Base-by-base conservation (phyloP, 2,113 vertebrate species). In the Apus apus region DNA sequence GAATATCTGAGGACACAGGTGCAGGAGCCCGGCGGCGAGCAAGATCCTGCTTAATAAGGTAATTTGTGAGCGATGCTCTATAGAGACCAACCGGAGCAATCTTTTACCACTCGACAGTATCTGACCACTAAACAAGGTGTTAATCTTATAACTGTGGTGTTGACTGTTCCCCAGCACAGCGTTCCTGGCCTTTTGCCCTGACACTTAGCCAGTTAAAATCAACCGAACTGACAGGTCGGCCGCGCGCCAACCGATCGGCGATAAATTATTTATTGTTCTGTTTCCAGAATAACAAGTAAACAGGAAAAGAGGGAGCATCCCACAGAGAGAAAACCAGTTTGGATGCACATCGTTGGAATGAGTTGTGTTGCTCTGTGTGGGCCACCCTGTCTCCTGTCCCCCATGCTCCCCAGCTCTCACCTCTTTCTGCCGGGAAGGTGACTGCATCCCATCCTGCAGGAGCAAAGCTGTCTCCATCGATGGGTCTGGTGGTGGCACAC, bases 1-100 rank as follows among this genome's bases (percentile, higher is more conserved):
- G 32, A 91, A 87, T 91, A 68, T 54, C 85, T 86, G 87, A 94
- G 92, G 93, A 79, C 94, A 94, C 97, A 97, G 97, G 96, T 97
- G 97, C 96, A 91, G 91, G 72, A 79, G 51, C 64, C n/a, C 92
- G 88, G 54, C 72, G 11, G 22, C 3, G 85, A 80, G 83, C 73
- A 61, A 26, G 80, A 43, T 54, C 53, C 85, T 6, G 90, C 90
- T 93, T 60, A 50, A 75, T 62, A 85, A 84, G 94, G 88, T 79
- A 50, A 90, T 87, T 93, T 56, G 22, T 19, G 50, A 61, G 80
- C 30, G 71, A 71, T 86, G 93, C 86, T 66, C 80, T 32, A 17
- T 32, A 50, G 92, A 94, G 96, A 85, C 53, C 38, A 15, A 45
- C 9, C 30, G 46, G 61, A 48, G 77, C 89, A 61, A 78, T 88